Conservation (phyloP, 2,797 vertebrate genomes). For the Gambusia yucatana region DNA sequence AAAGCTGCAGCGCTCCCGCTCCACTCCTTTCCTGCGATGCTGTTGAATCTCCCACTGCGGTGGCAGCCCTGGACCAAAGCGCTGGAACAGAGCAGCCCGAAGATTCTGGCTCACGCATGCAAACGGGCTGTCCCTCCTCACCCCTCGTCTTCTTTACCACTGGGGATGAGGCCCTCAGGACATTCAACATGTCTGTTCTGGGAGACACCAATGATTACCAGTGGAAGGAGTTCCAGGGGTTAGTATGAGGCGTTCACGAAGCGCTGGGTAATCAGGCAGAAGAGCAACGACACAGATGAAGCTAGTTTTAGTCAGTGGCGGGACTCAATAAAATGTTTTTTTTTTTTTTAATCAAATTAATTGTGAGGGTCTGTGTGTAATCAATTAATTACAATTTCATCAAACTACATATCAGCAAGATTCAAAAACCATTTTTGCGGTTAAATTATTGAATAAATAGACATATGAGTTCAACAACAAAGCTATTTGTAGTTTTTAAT, state of each 20-base stretch:
- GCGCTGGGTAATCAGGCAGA: neutral
- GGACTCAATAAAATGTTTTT: neutral
- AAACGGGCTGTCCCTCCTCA: slow-evolving; percentile 25
- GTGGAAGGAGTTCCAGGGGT: slow-evolving; percentile 83
- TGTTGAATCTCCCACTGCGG: slow-evolving; percentile 57
- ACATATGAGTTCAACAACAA: neutral
- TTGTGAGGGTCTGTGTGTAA: neutral
- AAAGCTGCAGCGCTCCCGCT: neutral
- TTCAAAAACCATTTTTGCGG: neutral
- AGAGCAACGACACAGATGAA: neutral
- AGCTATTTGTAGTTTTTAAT: neutral
- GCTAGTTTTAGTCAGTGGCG: neutral
- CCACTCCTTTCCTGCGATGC: slow-evolving; percentile 23
- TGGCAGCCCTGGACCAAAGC: slow-evolving; percentile 6
- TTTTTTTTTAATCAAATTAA: too few species aligned
- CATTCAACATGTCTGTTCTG: slow-evolving; percentile 61
- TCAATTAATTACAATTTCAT: neutral
- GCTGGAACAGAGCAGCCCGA: neutral
- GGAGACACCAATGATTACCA: slow-evolving; percentile 74
- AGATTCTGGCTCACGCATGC: slow-evolving; percentile 45
- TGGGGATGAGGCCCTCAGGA: slow-evolving; percentile 44
- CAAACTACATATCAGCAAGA: neutral
- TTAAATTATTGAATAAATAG: neutral
- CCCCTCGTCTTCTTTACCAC: slow-evolving; percentile 21
- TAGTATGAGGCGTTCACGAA: slow-evolving; percentile 51